Percentiles rank a stretch among this genome's conserved stretches.
Conservation (phyloP, 2,113 vertebrate species). For the Sprattus sprattus region DNA sequence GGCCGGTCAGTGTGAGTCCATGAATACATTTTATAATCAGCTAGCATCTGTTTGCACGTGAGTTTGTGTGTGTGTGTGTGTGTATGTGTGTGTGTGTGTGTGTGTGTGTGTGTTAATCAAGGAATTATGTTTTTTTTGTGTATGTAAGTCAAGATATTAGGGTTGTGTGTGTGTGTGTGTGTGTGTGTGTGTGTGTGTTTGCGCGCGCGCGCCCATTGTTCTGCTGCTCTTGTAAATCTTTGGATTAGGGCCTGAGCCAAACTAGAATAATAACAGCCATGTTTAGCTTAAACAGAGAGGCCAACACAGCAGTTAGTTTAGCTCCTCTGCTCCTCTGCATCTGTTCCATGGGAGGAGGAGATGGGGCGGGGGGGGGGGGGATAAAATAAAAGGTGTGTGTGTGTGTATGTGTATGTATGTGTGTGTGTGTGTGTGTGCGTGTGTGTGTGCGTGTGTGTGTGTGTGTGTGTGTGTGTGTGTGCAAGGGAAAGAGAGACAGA, state of each 20-base stretch:
- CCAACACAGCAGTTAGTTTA: background rate
- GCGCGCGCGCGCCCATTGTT: background rate
- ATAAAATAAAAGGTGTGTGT: background rate
- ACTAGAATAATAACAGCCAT: background rate
- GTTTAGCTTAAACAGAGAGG: background rate
- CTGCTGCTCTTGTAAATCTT: background rate
- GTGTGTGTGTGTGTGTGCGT: background rate
- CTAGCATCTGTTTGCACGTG: background rate
- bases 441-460: background rate
- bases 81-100: background rate
- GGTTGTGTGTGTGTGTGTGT: background rate
- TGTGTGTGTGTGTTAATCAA: background rate
- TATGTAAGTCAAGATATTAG: no score
- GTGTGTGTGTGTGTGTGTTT: background rate
- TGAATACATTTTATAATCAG: background rate
- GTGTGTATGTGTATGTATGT: conserved; percentile 22
- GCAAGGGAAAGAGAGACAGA: conserved; percentile 18
- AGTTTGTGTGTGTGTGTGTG: background rate
- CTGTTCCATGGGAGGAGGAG: background rate
- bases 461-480: conserved; percentile 8
- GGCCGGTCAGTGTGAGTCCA: background rate
- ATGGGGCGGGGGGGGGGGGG: no score
- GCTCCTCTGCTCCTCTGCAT: background rate
- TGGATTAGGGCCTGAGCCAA: conserved; percentile 6
- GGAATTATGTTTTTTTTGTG: background rate